Percentiles rank a stretch among this genome's conserved stretches.
Evolutionary conservation across 2,113 vertebrate genomes (phyloP).

Genomic region (Bucco capensis): DNA sequence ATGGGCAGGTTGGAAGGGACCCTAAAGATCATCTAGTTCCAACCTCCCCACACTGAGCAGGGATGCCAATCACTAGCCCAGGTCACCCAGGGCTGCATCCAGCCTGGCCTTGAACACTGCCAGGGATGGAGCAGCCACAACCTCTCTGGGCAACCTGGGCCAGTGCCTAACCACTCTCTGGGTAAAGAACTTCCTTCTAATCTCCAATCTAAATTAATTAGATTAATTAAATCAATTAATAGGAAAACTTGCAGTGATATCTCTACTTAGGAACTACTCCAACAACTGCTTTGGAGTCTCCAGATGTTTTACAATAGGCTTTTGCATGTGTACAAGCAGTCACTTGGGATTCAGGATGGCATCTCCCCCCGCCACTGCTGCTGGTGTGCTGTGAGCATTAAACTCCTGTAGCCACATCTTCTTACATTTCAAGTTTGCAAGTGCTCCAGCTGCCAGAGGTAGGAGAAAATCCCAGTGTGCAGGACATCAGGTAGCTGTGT

Average conservation of each 20-base stretch:
- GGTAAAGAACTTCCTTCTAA: no score
- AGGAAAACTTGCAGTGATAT: background rate
- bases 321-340: background rate
- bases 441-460: background rate
- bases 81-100: no score
- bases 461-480: background rate
- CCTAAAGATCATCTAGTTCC: no score
- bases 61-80: no score
- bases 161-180: no score
- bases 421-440: background rate
- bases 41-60: no score
- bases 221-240: no score
- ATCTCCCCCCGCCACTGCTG: background rate
- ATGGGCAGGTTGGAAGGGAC: no score
- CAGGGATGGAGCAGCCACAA: no score
- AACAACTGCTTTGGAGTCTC: conserved; percentile 17
- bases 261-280: conserved; percentile 10
- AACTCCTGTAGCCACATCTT: background rate
- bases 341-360: background rate
- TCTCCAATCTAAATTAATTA: no score
- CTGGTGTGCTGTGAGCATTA: background rate
- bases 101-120: no score
- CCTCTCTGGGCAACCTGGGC: no score
- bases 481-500: background rate
- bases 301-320: background rate